Conservation (phyloP, 2,888 invertebrate species). For the Pristionchus japonicus region DNA sequence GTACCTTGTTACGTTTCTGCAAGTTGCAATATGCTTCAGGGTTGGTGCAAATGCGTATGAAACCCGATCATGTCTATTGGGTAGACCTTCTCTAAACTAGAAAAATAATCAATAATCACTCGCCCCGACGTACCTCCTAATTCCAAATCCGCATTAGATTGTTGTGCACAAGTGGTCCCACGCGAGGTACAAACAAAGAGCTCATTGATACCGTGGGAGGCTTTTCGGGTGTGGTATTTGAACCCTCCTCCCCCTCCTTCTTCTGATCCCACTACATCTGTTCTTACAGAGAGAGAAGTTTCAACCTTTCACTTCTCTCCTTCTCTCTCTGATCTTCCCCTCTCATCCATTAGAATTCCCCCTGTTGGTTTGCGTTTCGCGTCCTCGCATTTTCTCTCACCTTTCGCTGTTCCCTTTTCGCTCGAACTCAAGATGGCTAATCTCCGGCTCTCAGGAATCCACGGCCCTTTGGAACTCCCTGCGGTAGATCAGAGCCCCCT, state of each 20-base stretch:
- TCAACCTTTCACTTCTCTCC: neutral
- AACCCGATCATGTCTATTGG: no score
- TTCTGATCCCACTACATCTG: neutral
- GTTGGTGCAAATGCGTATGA: neutral
- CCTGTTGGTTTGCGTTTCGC: slow-evolving; percentile 3
- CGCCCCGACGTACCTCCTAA: neutral
- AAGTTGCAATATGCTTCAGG: neutral
- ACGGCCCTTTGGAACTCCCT: neutral
- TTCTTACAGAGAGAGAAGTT: neutral
- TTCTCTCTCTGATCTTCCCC: neutral
- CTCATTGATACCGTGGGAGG: slow-evolving; percentile 25
- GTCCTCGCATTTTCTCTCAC: neutral
- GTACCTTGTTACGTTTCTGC: neutral
- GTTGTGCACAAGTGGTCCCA: neutral
- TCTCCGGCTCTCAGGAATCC: slow-evolving; percentile 8
- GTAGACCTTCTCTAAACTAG: neutral
- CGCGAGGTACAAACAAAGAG: neutral
- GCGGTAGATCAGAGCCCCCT: slow-evolving; percentile 5
- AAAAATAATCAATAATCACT: neutral
- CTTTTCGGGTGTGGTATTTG: neutral
- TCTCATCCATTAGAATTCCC: neutral
- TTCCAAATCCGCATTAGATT: neutral
- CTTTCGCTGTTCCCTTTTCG: neutral
- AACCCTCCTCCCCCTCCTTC: neutral
- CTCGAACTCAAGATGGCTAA: neutral